Conservation (phyloP, 2,113 vertebrate genomes). For the Acanthisitta chloris region DNA sequence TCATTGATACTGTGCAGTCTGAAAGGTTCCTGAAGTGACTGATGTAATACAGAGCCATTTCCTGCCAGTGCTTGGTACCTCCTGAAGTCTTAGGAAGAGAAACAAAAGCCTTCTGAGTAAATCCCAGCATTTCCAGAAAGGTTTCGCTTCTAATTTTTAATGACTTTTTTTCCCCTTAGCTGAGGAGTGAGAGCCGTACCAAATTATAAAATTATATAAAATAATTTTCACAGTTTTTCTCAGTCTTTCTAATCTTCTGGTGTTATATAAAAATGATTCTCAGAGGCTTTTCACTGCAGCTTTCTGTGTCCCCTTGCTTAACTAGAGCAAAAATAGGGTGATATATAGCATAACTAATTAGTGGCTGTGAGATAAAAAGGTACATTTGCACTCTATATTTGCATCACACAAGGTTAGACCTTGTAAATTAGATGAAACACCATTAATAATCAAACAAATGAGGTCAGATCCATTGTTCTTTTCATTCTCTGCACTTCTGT, state of each 20-base stretch:
- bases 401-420: conserved; percentile 52
- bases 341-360: conserved; percentile 65
- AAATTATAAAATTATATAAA: background rate
- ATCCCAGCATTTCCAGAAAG: background rate
- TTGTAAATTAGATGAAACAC: conserved; percentile 51
- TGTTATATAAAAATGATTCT: background rate
- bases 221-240: background rate
- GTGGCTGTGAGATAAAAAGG: conserved; percentile 60
- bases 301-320: background rate
- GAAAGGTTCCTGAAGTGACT: background rate
- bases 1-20: fast-evolving
- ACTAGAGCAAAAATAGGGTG: conserved; percentile 10
- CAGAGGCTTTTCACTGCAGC: background rate
- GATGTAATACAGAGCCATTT: background rate
- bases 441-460: conserved; percentile 72
- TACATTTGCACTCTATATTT: conserved; percentile 10
- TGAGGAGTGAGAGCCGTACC: background rate
- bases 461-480: conserved; percentile 63
- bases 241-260: background rate
- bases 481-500: conserved; percentile 65
- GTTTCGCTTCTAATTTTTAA: background rate
- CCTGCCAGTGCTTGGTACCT: background rate
- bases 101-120: background rate
- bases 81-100: background rate
- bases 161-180: background rate